Evolutionary conservation across 92 coral and sea anemone species (phyloP).

Genomic region (Parazoanthus atlanticus): DNA sequence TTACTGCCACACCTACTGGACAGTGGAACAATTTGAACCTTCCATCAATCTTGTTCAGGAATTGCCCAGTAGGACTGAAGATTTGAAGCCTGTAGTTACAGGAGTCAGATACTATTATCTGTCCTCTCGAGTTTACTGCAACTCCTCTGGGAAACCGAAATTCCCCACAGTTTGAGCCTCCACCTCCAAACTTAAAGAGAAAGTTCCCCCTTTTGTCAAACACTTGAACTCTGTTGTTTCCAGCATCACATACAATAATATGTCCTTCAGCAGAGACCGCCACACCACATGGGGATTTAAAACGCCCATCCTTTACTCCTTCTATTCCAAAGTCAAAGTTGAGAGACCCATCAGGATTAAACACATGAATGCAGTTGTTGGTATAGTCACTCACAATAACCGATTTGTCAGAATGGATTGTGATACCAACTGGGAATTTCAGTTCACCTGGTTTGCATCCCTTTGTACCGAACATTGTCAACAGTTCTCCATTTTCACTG

Average conservation of each 20-base stretch:
- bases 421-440: slow-evolving; percentile 12
- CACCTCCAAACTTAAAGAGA: slow-evolving; percentile 6
- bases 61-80: neutral
- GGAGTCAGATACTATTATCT: neutral
- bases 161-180: neutral
- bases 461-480: neutral
- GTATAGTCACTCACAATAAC: neutral
- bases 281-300: neutral
- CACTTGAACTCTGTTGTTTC: slow-evolving; percentile 15
- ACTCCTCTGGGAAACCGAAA: slow-evolving; percentile 13
- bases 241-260: slow-evolving; percentile 13
- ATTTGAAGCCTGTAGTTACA: neutral
- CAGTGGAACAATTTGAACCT: neutral
- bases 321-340: slow-evolving; percentile 22
- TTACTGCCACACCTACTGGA: slow-evolving; percentile 9
- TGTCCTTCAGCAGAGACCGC: slow-evolving; percentile 1
- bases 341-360: slow-evolving; percentile 16
- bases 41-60: neutral
- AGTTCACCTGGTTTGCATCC: slow-evolving; percentile 21
- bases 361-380: slow-evolving; percentile 24
- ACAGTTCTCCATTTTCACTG: slow-evolving; percentile 1
- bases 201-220: neutral
- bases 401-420: slow-evolving; percentile 7
- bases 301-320: slow-evolving; percentile 19
- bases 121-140: slow-evolving; percentile 1